Evolutionary conservation across 2,888 invertebrate species (phyloP).

Genomic region (Andrena bucephala): DNA sequence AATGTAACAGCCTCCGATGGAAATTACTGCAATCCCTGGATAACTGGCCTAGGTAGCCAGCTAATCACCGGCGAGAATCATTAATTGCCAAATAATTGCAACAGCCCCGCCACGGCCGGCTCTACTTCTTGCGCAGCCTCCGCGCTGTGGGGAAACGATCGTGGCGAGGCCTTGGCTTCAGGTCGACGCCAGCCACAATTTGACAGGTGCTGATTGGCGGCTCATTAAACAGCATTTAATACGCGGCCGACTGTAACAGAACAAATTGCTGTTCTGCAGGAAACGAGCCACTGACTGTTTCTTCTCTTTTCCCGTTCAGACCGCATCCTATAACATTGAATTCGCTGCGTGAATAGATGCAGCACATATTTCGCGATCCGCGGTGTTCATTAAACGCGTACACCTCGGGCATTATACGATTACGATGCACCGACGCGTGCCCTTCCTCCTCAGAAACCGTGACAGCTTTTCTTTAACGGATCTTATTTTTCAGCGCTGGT

Average conservation of each 20-base stretch:
- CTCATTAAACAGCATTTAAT: slow-evolving; percentile 58
- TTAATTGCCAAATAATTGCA: slow-evolving; percentile 60
- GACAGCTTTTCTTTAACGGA: neutral
- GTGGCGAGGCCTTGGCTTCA: neutral
- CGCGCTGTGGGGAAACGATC: neutral
- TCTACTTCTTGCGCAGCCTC: neutral
- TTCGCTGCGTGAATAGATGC: neutral
- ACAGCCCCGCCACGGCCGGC: neutral
- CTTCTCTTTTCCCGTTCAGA: slow-evolving; percentile 20
- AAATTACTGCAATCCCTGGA: slow-evolving; percentile 36
- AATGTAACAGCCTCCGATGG: too few species aligned
- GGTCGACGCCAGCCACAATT: slow-evolving; percentile 19
- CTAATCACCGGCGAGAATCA: slow-evolving; percentile 41
- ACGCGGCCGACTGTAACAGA: slow-evolving; percentile 17
- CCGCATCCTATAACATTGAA: slow-evolving; percentile 8
- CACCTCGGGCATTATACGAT: neutral
- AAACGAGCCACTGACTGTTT: slow-evolving; percentile 20
- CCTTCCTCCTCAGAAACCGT: neutral
- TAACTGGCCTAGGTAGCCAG: slow-evolving; percentile 23
- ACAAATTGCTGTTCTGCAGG: slow-evolving; percentile 22
- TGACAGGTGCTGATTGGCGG: slow-evolving; percentile 55
- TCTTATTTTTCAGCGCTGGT: neutral
- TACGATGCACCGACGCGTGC: neutral
- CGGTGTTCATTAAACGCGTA: slow-evolving; percentile 18
- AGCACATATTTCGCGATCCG: neutral